A percentile compares a stretch with the other conserved stretches of the same genome.
phyloP scores from a whole-genome alignment of 2,888 invertebrate genomes.

The Trichopoda pennipes region DNA sequence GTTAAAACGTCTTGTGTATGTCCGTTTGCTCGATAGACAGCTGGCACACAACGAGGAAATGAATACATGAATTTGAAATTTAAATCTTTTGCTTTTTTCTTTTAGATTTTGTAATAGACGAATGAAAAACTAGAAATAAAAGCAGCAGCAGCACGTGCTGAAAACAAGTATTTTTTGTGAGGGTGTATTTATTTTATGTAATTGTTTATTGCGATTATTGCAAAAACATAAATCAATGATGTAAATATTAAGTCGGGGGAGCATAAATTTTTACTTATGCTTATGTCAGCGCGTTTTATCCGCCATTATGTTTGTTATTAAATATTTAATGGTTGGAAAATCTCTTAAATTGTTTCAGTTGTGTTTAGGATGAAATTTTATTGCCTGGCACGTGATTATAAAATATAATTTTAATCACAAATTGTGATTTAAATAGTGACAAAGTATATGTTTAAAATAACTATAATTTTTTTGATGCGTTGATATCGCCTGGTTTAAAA shows the following conservation, averaged over 20 bases:
- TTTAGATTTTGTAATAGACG: conserved; percentile 32
- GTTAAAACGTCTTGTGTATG: conserved; percentile 30
- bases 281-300: too few species aligned
- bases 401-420: too few species aligned
- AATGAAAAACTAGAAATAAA: conserved; percentile 25
- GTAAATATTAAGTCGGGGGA: neutral
- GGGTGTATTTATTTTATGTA: conserved; percentile 34
- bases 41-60: conserved; percentile 62
- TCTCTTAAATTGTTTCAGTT: too few species aligned
- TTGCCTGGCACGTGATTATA: too few species aligned
- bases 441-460: too few species aligned
- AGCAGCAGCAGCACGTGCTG: conserved; percentile 62
- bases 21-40: conserved; percentile 40
- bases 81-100: conserved; percentile 16
- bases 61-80: conserved; percentile 49
- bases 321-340: too few species aligned
- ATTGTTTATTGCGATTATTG: conserved; percentile 22
- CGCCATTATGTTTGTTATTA: too few species aligned
- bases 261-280: too few species aligned
- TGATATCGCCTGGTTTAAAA: too few species aligned
- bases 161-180: conserved; percentile 37
- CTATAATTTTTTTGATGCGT: too few species aligned
- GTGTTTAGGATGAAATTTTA: too few species aligned
- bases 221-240: conserved; percentile 29
- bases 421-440: too few species aligned